phyloP scores from a whole-genome alignment of 1,140 invertebrate species.

The Heliothis virescens region DNA sequence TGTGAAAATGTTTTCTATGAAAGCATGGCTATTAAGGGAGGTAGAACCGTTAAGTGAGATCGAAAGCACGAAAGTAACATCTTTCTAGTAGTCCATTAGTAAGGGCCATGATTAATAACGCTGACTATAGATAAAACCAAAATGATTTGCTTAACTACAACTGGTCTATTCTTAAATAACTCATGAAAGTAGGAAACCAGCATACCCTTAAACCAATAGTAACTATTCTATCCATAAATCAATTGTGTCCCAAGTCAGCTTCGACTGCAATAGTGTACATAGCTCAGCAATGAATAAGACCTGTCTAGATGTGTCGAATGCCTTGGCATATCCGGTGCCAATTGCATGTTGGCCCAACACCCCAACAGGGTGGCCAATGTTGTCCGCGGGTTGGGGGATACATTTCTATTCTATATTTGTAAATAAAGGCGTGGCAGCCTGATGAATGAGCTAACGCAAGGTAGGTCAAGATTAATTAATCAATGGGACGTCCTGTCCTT shows the following conservation, averaged over 20 bases:
- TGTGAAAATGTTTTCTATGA: too few species aligned
- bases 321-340: constrained; percentile 35
- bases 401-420: constrained; percentile 21
- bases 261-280: not conserved
- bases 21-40: too few species aligned
- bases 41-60: too few species aligned
- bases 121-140: too few species aligned
- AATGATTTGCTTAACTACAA: too few species aligned
- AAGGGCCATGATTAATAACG: too few species aligned
- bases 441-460: not conserved
- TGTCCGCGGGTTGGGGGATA: not conserved
- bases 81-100: too few species aligned
- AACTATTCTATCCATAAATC: not conserved
- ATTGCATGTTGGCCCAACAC: not conserved
- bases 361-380: not conserved
- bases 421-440: constrained; percentile 11
- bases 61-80: too few species aligned
- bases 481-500: too few species aligned
- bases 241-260: too few species aligned
- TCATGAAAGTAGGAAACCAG: too few species aligned
- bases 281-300: constrained; percentile 10
- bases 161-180: too few species aligned
- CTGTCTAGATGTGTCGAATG: constrained; percentile 31
- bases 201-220: not conserved
- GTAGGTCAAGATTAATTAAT: not conserved